A percentile compares a stretch with the other conserved stretches of the same genome.
These are phyloP conservation scores for Setophaga coronata DNA, from an alignment of 2,113 vertebrate species.

Conservation along the genomic window DNA sequence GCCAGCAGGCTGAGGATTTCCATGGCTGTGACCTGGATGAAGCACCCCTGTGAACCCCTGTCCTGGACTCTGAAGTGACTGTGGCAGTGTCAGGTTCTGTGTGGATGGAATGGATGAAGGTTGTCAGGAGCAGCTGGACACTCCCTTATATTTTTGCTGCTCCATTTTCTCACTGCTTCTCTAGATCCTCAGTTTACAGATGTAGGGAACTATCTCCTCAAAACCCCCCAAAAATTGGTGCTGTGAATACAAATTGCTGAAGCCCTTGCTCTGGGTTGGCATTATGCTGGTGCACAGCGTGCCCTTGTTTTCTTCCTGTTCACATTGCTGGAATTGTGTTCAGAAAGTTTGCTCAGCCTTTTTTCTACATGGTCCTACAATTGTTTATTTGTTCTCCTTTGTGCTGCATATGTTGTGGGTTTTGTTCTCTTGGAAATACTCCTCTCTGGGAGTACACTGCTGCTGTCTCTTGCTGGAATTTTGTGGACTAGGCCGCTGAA, in stretches of 20 bases:
- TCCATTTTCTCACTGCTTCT: not conserved
- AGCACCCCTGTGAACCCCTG: not conserved
- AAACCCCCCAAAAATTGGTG: not conserved
- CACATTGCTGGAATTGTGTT: not conserved
- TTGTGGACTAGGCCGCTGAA: not conserved
- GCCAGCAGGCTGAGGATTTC: not conserved
- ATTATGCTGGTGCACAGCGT: not conserved
- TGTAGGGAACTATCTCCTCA: not conserved
- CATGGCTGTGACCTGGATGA: not conserved
- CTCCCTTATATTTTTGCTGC: not conserved
- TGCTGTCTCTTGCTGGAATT: not conserved
- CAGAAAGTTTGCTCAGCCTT: not conserved
- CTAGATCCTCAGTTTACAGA: not conserved
- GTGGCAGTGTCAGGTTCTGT: not conserved
- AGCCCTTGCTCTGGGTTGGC: not conserved
- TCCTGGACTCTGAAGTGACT: not conserved
- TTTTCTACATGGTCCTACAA: not conserved
- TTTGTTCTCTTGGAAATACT: not conserved
- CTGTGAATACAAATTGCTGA: not conserved
- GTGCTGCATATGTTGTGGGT: not conserved
- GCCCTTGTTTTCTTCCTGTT: not conserved
- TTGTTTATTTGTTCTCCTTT: not conserved
- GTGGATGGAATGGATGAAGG: not conserved
- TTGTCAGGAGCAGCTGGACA: not conserved
- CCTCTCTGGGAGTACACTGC: not conserved